Evolutionary conservation across 2,113 vertebrate genomes (phyloP).

Genomic region (Tachysurus fulvidraco): DNA sequence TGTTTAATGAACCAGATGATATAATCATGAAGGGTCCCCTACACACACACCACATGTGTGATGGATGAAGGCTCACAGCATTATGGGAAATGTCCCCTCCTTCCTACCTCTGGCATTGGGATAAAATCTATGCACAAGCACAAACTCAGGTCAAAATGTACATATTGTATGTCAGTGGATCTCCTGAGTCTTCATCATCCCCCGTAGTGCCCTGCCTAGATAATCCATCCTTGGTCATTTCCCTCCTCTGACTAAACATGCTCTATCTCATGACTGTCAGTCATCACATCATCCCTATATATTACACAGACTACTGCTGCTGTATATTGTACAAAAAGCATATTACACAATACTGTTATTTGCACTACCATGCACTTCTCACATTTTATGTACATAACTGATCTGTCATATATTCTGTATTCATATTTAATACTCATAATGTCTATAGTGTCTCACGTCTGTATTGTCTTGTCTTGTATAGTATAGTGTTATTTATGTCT

Average conservation of each 20-base stretch:
- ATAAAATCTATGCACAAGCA: neutral
- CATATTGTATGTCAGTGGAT: neutral
- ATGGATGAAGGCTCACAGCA: neutral
- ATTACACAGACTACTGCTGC: too few relatives aligned
- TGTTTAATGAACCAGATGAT: neutral
- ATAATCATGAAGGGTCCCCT: neutral
- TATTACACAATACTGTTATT: too few relatives aligned
- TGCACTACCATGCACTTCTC: too few relatives aligned
- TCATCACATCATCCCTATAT: too few relatives aligned
- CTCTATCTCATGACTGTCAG: neutral
- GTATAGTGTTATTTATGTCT: too few relatives aligned
- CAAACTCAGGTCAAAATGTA: neutral
- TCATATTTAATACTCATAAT: too few relatives aligned
- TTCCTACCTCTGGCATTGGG: neutral
- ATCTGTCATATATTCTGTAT: too few relatives aligned
- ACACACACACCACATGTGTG: neutral
- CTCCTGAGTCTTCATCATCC: neutral
- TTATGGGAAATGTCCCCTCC: slow-evolving; percentile 28
- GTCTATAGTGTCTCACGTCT: too few relatives aligned
- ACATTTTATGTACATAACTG: too few relatives aligned
- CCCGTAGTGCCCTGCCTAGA: neutral
- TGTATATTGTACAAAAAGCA: too few relatives aligned
- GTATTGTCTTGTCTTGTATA: too few relatives aligned
- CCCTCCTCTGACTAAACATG: neutral
- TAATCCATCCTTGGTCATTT: neutral